Conservation (phyloP, 2,113 vertebrate species). For the Ellobius talpinus region DNA sequence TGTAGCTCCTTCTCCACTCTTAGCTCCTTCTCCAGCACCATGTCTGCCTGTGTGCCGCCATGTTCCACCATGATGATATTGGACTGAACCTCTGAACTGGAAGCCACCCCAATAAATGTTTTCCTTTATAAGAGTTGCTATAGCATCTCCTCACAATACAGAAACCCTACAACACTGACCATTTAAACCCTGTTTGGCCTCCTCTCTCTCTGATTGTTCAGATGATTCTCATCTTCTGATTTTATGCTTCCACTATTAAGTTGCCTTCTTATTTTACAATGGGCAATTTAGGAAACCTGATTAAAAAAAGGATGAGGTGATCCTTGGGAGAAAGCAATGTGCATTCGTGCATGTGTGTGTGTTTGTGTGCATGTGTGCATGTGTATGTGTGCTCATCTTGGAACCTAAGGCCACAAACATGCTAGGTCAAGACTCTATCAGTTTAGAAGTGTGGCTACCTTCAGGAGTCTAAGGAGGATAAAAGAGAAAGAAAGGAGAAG, state of each 20-base stretch:
- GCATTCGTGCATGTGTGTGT: too few relatives aligned
- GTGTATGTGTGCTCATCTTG: not conserved
- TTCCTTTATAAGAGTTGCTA: not conserved
- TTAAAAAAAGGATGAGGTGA: not conserved
- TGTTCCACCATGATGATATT: not conserved
- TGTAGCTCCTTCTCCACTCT: not conserved
- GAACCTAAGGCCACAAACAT: not conserved
- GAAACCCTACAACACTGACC: not conserved
- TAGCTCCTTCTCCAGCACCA: not conserved
- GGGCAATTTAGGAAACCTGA: not conserved
- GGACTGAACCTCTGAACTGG: not conserved
- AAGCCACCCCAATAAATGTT: not conserved
- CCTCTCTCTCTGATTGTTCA: not conserved
- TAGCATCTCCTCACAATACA: not conserved
- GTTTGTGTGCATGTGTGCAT: not conserved
- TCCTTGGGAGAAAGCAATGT: rapidly evolving
- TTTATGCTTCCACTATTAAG: not conserved
- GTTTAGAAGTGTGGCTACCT: not conserved
- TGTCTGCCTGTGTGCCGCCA: too few relatives aligned
- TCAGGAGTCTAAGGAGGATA: too few relatives aligned
- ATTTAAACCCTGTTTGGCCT: not conserved
- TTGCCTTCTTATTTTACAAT: slow-evolving; percentile 10
- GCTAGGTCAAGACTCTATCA: not conserved
- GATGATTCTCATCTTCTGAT: not conserved
- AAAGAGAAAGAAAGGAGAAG: not conserved